These are phyloP conservation scores for Microctenopoma lineatum DNA, from an alignment of 2,797 vertebrate species.

Conservation along the genomic window DNA sequence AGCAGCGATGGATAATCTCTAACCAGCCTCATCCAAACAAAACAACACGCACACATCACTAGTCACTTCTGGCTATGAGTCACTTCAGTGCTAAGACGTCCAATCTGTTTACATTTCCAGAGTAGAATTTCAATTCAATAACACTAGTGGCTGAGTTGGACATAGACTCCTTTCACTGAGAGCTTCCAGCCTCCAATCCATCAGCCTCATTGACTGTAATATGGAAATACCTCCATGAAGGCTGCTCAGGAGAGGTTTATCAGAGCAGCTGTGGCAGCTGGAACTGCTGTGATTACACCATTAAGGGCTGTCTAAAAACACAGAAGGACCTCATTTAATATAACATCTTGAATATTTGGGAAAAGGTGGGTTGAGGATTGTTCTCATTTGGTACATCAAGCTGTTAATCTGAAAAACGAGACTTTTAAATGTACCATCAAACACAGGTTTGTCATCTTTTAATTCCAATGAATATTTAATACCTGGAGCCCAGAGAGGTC, in stretches of 20 bases:
- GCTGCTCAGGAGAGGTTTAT: conserved; percentile 43
- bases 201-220: conserved; percentile 48
- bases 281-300: conserved; percentile 7
- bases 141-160: conserved; percentile 5
- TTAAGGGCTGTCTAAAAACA: conserved; percentile 22
- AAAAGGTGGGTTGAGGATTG: background rate
- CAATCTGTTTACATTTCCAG: conserved; percentile 25
- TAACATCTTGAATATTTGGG: background rate
- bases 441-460: too few species aligned
- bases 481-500: too few species aligned
- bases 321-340: conserved; percentile 20
- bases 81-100: background rate
- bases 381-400: background rate
- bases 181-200: conserved; percentile 33
- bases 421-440: too few species aligned
- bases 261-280: conserved; percentile 36
- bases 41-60: conserved; percentile 19
- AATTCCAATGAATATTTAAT: too few species aligned
- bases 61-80: conserved; percentile 42
- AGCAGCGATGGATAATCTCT: conserved; percentile 1
- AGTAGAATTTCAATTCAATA: conserved; percentile 17
- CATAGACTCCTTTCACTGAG: conserved; percentile 38
- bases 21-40: background rate
- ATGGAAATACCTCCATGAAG: conserved; percentile 49
- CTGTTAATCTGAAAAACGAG: too few species aligned